phyloP scores from a whole-genome alignment of 2,888 invertebrate species.

The Chrysolina haemoptera region DNA sequence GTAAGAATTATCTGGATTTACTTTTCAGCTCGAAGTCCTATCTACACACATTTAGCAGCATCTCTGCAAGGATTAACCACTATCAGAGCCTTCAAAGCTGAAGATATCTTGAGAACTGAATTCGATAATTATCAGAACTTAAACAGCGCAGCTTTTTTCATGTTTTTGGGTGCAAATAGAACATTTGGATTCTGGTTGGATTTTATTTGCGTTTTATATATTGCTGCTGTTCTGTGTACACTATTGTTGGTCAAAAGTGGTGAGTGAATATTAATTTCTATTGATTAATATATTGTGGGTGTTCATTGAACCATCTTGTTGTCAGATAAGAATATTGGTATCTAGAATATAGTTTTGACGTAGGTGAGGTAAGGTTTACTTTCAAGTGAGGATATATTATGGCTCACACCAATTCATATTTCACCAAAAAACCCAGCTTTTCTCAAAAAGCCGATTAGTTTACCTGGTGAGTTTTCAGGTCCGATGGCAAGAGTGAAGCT shows the following conservation, averaged over 20 bases:
- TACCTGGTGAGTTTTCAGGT: too few relatives aligned
- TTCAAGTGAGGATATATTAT: too few relatives aligned
- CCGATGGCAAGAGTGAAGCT: too few relatives aligned
- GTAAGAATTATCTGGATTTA: background rate
- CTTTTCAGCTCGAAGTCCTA: conserved; percentile 64
- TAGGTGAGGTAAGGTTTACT: too few relatives aligned
- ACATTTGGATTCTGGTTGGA: conserved; percentile 83
- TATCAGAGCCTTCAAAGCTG: conserved; percentile 64
- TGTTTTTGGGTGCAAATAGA: conserved; percentile 75
- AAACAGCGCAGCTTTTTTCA: conserved; percentile 79
- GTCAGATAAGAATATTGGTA: too few relatives aligned
- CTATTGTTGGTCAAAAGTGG: conserved; percentile 76
- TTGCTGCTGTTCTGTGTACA: conserved; percentile 76
- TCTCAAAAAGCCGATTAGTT: too few relatives aligned
- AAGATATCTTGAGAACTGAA: conserved; percentile 64
- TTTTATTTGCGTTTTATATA: conserved; percentile 77
- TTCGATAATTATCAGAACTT: conserved; percentile 60
- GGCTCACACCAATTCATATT: background rate
- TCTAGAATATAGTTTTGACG: too few relatives aligned
- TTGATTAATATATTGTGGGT: too few relatives aligned
- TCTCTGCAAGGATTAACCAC: conserved; percentile 66
- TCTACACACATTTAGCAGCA: conserved; percentile 65
- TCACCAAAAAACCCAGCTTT: background rate
- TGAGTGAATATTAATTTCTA: conserved; percentile 58
- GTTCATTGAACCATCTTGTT: too few relatives aligned